Base-by-base conservation (phyloP, 2,888 invertebrate species). In the Oscheius sp. region DNA sequence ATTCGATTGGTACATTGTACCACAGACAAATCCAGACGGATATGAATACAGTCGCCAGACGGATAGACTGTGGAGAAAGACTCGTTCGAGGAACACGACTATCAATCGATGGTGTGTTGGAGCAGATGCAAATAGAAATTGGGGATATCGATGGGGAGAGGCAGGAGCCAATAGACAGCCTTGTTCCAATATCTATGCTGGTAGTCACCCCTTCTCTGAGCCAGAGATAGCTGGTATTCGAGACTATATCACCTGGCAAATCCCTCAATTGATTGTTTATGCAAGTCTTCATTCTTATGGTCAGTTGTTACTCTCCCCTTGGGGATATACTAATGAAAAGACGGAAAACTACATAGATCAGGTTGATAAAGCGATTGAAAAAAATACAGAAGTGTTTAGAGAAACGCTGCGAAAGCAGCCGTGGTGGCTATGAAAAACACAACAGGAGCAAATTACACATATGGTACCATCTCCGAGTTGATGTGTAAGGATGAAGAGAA, bases 11-110 rank as follows among this genome's bases (percentile, higher is more conserved):
- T 81, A 77, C 73, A 82, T 85, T 44, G 68, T 85, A 6, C 85
- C 85, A 0, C 79, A 83, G 50, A 80, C 80, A 4, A 85, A 85
- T 68, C 85, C 85, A 2, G 85, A 85, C 57, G 85, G 85, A 8
- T 85, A 84, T 64, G 82, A 82, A 67, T 85, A 82, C 75, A 78
- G 76, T 57, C 70, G 79, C 62, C 70, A 67, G 17, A 73, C 62
- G 45, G 84, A 85, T 62, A 78, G 85, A 5, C 69, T 86, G 5
- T 85, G 85, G 85, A 71, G 85, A 12, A 85, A 85, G 68, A 86
- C 85, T 2, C 74, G 86, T 0, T 83, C 83, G 4, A 67, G 70
- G n/a, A 81, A 85, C 68, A 69, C 56, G 5, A 81, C 80, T 0
- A 68, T 75, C 2, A 82, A 76, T 72, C 74, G 74, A 38, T 84